These are phyloP conservation scores for Diglossa cyanea DNA, from an alignment of 2,797 vertebrate genomes.

Conservation along the genomic window DNA sequence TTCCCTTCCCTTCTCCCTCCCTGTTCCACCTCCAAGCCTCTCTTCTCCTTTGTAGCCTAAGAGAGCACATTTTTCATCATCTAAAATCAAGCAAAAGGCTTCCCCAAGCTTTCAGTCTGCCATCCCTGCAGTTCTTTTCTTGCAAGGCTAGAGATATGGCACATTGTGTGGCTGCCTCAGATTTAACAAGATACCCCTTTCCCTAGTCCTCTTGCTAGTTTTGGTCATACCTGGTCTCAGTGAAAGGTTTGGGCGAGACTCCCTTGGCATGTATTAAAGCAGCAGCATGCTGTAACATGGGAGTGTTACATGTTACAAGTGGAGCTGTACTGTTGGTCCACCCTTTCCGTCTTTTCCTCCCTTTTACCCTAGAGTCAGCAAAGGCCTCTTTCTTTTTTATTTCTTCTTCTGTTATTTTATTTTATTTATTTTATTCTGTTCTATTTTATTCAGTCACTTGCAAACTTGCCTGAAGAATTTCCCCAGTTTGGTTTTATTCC, in stretches of 20 bases:
- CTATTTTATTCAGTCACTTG: not conserved
- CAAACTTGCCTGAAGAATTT: not conserved
- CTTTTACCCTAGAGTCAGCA: not conserved
- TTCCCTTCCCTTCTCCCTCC: not conserved
- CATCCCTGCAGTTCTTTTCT: not conserved
- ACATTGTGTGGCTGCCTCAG: not conserved
- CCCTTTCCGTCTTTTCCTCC: not conserved
- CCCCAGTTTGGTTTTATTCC: not conserved
- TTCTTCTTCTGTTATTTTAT: too few relatives aligned
- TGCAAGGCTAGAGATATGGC: not conserved
- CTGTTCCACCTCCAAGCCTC: not conserved
- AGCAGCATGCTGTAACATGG: not conserved
- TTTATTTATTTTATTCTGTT: not conserved
- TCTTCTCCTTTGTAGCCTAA: not conserved
- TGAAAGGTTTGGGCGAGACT: not conserved
- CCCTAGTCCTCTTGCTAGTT: not conserved
- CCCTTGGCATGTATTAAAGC: not conserved
- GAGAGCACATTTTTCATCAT: not conserved
- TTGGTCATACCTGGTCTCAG: accelerated
- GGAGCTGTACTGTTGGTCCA: not conserved
- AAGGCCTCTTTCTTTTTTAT: not conserved
- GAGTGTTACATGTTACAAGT: not conserved
- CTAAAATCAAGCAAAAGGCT: not conserved
- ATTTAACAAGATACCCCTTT: not conserved
- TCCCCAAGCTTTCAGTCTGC: not conserved